phyloP scores from a whole-genome alignment of 2,113 vertebrate genomes.

The Hylia prasina region DNA sequence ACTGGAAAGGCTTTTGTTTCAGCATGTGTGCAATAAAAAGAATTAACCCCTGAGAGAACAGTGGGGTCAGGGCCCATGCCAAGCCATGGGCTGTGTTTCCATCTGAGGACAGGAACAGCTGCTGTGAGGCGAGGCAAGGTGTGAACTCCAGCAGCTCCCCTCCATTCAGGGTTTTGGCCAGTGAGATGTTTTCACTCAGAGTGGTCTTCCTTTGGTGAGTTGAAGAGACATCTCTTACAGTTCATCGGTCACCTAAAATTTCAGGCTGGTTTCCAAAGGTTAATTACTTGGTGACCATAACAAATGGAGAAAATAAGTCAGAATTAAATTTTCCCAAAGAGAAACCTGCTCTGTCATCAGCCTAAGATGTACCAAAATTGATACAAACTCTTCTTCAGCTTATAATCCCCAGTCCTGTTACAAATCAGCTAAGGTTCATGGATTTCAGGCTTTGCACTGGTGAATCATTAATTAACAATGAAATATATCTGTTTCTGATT shows the following conservation, averaged over 20 bases:
- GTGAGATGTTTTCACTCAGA: background rate
- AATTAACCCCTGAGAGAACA: background rate
- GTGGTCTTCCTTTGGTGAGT: background rate
- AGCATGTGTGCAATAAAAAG: background rate
- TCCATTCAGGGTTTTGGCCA: background rate
- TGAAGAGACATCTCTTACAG: background rate
- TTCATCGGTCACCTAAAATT: background rate
- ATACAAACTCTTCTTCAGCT: background rate
- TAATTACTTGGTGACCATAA: background rate
- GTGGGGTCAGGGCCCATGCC: background rate
- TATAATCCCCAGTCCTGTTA: background rate
- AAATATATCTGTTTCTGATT: background rate
- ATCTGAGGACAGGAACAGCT: background rate
- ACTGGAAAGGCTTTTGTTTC: constrained; percentile 4
- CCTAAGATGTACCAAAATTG: background rate
- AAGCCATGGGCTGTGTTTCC: background rate
- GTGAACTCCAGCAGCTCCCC: background rate
- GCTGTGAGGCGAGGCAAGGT: background rate
- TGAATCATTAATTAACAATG: background rate
- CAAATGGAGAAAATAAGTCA: background rate
- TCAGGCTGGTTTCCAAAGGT: background rate
- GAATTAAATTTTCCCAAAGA: background rate
- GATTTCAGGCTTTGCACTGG: background rate
- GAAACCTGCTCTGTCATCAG: accelerated
- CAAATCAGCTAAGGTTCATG: background rate